These are phyloP conservation scores for Isoperla grammatica DNA, from an alignment of 2,888 invertebrate species.

Conservation along the genomic window DNA sequence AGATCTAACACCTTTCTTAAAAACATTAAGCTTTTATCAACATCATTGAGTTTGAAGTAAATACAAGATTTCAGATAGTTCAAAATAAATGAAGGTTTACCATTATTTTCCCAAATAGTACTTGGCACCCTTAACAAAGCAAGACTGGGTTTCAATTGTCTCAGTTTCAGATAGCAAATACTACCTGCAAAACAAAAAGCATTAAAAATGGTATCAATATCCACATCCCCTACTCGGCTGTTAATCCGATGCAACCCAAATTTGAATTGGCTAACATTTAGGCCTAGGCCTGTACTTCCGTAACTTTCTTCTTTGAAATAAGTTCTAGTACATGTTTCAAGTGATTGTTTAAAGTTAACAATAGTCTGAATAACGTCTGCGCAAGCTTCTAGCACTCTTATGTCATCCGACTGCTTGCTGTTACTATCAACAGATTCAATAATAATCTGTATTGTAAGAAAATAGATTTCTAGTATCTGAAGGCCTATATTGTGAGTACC, in stretches of 20 bases:
- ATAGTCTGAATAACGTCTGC: no score
- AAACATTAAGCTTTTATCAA: background rate
- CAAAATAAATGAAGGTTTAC: background rate
- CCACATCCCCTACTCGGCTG: background rate
- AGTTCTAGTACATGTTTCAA: no score
- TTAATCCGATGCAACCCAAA: background rate
- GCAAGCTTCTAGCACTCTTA: no score
- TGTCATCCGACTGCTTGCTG: no score
- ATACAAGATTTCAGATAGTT: background rate
- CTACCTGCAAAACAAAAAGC: background rate
- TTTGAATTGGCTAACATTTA: no score
- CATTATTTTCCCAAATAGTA: background rate
- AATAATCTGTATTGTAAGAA: background rate
- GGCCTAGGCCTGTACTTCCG: no score
- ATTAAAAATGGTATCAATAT: background rate
- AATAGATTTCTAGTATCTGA: background rate
- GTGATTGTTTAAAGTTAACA: no score
- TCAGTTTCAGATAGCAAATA: background rate
- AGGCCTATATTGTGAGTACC: no score
- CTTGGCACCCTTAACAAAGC: background rate
- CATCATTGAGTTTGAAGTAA: background rate
- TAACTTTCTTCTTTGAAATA: no score
- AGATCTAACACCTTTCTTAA: background rate
- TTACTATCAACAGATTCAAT: background rate
- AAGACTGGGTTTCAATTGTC: background rate